Percentiles rank a stretch among this genome's conserved stretches.
Evolutionary conservation across 2,888 invertebrate species (phyloP).

Genomic region (Dyspetes luteomarginatus): DNA sequence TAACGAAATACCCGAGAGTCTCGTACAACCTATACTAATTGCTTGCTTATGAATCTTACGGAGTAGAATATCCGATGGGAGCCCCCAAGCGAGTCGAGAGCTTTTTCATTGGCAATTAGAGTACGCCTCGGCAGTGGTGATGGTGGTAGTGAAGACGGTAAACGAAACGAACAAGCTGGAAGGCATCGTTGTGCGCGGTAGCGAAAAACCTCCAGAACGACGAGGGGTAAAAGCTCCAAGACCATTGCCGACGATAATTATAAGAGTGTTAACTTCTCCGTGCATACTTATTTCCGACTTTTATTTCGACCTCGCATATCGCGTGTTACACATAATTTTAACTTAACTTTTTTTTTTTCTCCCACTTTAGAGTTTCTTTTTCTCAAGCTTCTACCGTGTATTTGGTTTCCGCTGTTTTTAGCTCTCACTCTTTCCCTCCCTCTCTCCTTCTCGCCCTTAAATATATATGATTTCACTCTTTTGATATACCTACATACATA

Average conservation of each 20-base stretch:
- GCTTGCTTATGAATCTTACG: constrained; percentile 62
- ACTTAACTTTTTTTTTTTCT: constrained; percentile 27
- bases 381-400: not conserved
- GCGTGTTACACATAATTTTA: constrained; percentile 47
- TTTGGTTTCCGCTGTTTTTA: not conserved
- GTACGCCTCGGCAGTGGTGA: constrained; percentile 47
- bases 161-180: constrained; percentile 59
- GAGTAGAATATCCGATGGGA: constrained; percentile 52
- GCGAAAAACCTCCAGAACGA: constrained; percentile 3
- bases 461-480: not conserved
- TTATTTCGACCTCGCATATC: constrained; percentile 51
- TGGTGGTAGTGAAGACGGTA: constrained; percentile 38
- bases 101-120: constrained; percentile 71
- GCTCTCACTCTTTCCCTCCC: not conserved
- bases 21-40: constrained; percentile 47
- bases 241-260: constrained; percentile 67
- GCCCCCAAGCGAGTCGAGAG: constrained; percentile 56
- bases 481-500: not conserved
- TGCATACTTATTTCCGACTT: constrained; percentile 63
- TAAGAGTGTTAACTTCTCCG: constrained; percentile 67
- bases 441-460: not conserved
- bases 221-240: constrained; percentile 55
- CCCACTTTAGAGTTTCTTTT: not conserved
- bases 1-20: constrained; percentile 35
- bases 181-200: constrained; percentile 20